phyloP scores from a whole-genome alignment of 2,888 invertebrate species.

The Phalera bucephala region DNA sequence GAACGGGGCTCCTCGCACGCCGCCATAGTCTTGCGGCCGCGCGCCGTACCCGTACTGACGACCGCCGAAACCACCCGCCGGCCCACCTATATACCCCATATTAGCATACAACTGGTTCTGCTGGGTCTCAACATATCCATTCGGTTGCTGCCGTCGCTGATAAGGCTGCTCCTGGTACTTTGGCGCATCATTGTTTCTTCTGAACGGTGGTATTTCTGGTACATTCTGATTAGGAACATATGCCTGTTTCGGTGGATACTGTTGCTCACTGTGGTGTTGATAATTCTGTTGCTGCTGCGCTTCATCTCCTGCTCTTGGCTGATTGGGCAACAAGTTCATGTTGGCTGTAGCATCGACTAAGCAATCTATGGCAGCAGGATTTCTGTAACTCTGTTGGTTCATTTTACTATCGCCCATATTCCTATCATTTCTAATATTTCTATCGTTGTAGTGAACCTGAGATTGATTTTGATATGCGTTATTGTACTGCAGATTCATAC shows the following conservation, averaged over 20 bases:
- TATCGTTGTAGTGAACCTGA: conserved; percentile 54
- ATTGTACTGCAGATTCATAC: conserved; percentile 52
- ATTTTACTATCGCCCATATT: conserved; percentile 52
- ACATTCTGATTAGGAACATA: conserved; percentile 49
- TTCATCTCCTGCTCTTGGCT: conserved; percentile 45
- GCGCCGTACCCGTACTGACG: conserved; percentile 55
- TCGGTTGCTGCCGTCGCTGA: conserved; percentile 50
- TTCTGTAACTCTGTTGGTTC: conserved; percentile 49
- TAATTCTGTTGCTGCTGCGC: conserved; percentile 46
- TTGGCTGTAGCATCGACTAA: conserved; percentile 63
- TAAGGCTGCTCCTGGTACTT: conserved; percentile 62
- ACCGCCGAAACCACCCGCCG: conserved; percentile 38
- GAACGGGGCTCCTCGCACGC: conserved; percentile 60
- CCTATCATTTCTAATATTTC: conserved; percentile 53
- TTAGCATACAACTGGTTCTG: conserved; percentile 52
- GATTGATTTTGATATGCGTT: conserved; percentile 53
- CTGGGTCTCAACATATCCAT: conserved; percentile 63
- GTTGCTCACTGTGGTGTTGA: conserved; percentile 44
- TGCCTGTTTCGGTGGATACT: conserved; percentile 46
- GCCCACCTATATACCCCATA: conserved; percentile 47
- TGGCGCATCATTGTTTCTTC: conserved; percentile 43
- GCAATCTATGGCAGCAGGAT: conserved; percentile 53
- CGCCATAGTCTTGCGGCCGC: conserved; percentile 50
- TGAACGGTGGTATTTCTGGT: conserved; percentile 55
- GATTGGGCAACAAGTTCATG: conserved; percentile 53